Evolutionary conservation across 1,140 invertebrate genomes (phyloP), one percentile per base, ranked within the genome.

Genomic region (Tetragnatha versicolor): DNA sequence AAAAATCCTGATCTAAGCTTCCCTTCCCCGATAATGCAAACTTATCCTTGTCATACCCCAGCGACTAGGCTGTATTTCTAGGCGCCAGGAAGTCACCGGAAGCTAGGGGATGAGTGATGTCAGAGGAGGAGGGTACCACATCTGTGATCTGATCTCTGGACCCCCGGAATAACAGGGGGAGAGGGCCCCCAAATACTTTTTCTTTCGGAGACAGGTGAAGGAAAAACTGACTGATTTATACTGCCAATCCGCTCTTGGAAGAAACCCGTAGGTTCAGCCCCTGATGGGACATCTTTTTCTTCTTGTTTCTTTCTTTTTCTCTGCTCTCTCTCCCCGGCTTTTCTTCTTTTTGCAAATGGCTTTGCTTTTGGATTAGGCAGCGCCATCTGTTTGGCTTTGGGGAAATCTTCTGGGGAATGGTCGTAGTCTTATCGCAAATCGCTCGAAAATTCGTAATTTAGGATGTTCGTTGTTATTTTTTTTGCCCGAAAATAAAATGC

Each of bases 101-200:
- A 65, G 61, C 33, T 14, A 42, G 3, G 37, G 55, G 31, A 33
- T 65, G 61, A 65, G 61, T 27, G 61, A 65, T 65, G 61, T n/a
- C 25, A 25, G 55, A 14, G 55, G 35, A 58, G 31, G 29, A 58
- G 61, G 61, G 35, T 42, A 7, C 61, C 35, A 42, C 61, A 65
- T 65, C 61, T 65, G 61, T 42, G 61, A 65, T 65, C 35, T 39
- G 61, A 55, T 45, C 53, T 27, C 20, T 33, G 45, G 39, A 60
- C 69, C 69, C 53, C 53, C 31, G 25, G n/a, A 73, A 73, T 73
- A 73, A 73, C 53, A 45, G 63, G 72, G 72, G 53, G 25, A 58
- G 35, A 31, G 31, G 53, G 29, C 20, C 22, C 31, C 6, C 22
- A 20, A 45, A 51, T 22, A 25, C 42, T 53, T 72, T 72, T 58